Conservation (phyloP, 2,797 vertebrate species). For the Onychomys arenicola region DNA sequence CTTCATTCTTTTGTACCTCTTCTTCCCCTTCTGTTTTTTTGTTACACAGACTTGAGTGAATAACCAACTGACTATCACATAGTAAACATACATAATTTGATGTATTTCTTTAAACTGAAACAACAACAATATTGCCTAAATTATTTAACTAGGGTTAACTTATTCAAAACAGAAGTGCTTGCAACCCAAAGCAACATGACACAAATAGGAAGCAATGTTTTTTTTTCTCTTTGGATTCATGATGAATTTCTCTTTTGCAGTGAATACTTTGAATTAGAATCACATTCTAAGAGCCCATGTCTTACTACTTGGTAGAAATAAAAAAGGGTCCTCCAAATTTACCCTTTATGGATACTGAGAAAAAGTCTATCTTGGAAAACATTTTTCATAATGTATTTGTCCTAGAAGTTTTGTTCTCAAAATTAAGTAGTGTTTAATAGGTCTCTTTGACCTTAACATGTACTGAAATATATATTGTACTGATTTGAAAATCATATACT, state of each 20-base stretch:
- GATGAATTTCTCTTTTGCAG: slow-evolving; percentile 83
- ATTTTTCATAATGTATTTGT: slow-evolving; percentile 82
- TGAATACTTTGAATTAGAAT: slow-evolving; percentile 80
- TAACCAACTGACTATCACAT: neutral
- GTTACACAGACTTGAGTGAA: neutral
- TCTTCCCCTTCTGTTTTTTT: neutral
- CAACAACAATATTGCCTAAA: neutral
- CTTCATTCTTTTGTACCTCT: neutral
- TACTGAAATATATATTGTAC: slow-evolving; percentile 75
- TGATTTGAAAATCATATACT: slow-evolving; percentile 66
- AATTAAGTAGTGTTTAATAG: slow-evolving; percentile 84
- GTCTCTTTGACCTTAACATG: slow-evolving; percentile 80
- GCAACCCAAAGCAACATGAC: slow-evolving; percentile 66
- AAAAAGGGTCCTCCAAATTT: slow-evolving; percentile 69
- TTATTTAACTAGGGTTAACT: slow-evolving; percentile 54
- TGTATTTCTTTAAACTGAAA: slow-evolving; percentile 5
- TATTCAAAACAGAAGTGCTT: slow-evolving; percentile 67
- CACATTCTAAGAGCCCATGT: slow-evolving; percentile 51
- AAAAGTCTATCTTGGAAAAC: slow-evolving; percentile 74
- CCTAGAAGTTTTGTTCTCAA: slow-evolving; percentile 62
- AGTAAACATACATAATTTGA: slow-evolving; percentile 3
- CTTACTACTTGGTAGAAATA: slow-evolving; percentile 71
- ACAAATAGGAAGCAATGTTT: slow-evolving; percentile 68
- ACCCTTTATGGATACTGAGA: slow-evolving; percentile 67
- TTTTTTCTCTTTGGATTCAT: slow-evolving; percentile 71